A percentile compares a stretch with the other conserved stretches of the same genome.
These are phyloP conservation scores for Lamellibrachia luymesi DNA, from an alignment of 1,140 invertebrate genomes.

Conservation along the genomic window DNA sequence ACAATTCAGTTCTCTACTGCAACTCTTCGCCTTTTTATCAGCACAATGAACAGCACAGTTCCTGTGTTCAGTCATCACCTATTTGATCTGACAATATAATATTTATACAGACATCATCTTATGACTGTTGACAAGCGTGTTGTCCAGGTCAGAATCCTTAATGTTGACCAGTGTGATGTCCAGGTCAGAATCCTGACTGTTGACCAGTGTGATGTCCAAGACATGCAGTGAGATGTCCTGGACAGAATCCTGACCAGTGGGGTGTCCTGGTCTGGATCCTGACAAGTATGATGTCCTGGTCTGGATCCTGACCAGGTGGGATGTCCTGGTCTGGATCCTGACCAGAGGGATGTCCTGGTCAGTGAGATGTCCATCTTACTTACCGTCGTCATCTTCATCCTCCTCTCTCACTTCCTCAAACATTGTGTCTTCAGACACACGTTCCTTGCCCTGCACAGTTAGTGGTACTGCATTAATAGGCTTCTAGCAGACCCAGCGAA, in stretches of 20 bases:
- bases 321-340: neutral
- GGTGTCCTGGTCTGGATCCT: neutral
- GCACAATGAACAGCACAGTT: too few relatives aligned
- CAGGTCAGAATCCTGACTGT: neutral
- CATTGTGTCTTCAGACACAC: slow-evolving; percentile 36
- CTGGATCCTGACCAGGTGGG: too few relatives aligned
- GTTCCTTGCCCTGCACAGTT: neutral
- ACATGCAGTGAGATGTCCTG: neutral
- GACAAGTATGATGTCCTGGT: neutral
- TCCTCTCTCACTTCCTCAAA: slow-evolving; percentile 43
- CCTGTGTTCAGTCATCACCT: too few relatives aligned
- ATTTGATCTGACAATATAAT: too few relatives aligned
- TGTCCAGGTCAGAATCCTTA: too few relatives aligned
- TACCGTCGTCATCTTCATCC: slow-evolving; percentile 29
- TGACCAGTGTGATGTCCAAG: neutral
- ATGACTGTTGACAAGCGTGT: too few relatives aligned
- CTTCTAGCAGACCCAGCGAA: too few relatives aligned
- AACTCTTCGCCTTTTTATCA: too few relatives aligned
- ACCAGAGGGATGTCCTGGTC: neutral
- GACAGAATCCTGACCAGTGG: neutral
- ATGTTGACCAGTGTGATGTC: neutral
- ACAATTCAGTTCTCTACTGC: too few relatives aligned
- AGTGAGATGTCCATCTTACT: neutral
- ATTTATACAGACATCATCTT: too few relatives aligned
- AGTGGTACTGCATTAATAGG: too few relatives aligned